Evolutionary conservation across 2,113 vertebrate species (phyloP).

Genomic region (Calidris pugnax): DNA sequence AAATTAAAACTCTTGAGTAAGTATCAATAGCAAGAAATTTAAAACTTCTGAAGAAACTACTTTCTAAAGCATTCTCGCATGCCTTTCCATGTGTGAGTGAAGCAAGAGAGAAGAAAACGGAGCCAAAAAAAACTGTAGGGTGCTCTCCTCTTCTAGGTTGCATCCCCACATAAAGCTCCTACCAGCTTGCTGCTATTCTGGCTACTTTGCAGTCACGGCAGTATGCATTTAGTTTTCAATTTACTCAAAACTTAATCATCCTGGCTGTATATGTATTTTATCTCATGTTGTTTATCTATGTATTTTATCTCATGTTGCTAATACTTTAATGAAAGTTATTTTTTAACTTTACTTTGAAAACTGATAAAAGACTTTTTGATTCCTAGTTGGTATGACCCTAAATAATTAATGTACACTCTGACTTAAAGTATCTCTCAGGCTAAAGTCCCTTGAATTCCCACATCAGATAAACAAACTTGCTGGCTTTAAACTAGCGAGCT

Average conservation of each 20-base stretch:
- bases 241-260: background rate
- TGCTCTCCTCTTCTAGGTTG: background rate
- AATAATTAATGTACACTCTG: background rate
- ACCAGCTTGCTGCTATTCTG: background rate
- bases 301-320: background rate
- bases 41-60: background rate
- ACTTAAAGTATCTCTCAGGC: background rate
- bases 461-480: background rate
- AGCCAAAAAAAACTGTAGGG: background rate
- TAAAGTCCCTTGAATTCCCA: background rate
- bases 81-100: background rate
- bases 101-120: background rate
- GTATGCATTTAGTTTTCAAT: background rate
- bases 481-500: background rate
- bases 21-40: background rate
- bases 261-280: background rate
- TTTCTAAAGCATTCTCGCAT: conserved; percentile 26
- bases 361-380: background rate
- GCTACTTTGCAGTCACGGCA: background rate
- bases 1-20: background rate
- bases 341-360: conserved; percentile 4
- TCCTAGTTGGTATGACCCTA: background rate
- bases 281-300: background rate
- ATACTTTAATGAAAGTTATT: background rate
- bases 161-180: background rate